Base-by-base conservation (phyloP, 2,888 invertebrate genomes). In the Polydesmus complanatus region DNA sequence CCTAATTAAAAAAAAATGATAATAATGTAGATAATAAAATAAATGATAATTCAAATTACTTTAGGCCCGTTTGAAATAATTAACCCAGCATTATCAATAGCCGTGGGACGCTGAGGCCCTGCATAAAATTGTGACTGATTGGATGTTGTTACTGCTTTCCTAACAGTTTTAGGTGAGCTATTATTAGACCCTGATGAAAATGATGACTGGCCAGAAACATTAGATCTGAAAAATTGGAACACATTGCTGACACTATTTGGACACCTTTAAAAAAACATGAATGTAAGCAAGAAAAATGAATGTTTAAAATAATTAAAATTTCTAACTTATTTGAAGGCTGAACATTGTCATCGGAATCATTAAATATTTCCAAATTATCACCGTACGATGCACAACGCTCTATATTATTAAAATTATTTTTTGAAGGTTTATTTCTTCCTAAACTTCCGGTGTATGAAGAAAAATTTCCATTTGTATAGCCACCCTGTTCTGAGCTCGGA, bases 21-120 rank as follows among this genome's bases (percentile, higher is more conserved):
- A 54, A 54, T 25, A 23, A 21, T 22, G n/a, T 51, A 19, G 21
- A 11, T 51, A 11, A 14, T 19, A 14, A 37, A 37, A 8, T 37
- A 37, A 37, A 8, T 14, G 37, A 37, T 37, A 37, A 5, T 37
- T 37, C 5, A 51, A n/a, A n/a, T 22, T 63, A 72, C 74, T 69
- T 73, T 74, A 27, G 68, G 66, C 14, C 69, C 66, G 61, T 69
- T 70, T 27, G 70, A 67, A 11, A 70, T 67, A 22, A 75, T 67
- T 2, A 76, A 68, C 2, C 71, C 67, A 51, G 69, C 69, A 65
- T 76, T 76, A 64, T 76, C 75, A 56, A 76, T 74, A 27, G 73
- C 72, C 21, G 72, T 72, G 2, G 76, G 75, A 63, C 70, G 58
- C 47, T 67, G 67, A 19, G 64, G 64, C 19, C 54, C 25, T 67